phyloP scores from a whole-genome alignment of 2,888 invertebrate genomes.

The Nebria salina region DNA sequence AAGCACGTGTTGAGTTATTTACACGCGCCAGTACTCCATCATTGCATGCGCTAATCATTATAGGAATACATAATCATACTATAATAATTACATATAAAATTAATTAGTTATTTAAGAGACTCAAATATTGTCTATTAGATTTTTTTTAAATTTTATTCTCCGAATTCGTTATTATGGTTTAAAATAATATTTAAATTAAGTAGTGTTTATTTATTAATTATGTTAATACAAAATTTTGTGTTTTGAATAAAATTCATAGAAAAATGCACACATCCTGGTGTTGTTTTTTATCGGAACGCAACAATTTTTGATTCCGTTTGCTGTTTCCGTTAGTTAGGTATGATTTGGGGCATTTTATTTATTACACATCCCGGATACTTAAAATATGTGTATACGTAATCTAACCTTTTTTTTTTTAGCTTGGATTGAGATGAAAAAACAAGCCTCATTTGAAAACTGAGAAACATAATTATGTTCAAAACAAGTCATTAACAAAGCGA shows the following conservation, averaged over 20 bases:
- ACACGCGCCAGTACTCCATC: too few species aligned
- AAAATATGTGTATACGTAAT: neutral
- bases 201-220: too few species aligned
- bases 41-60: too few species aligned
- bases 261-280: neutral
- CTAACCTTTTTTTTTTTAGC: neutral
- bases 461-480: neutral
- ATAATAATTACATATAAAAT: too few species aligned
- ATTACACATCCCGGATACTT: constrained; percentile 1
- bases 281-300: constrained; percentile 1
- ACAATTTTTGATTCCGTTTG: neutral
- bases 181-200: too few species aligned
- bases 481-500: neutral
- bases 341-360: neutral
- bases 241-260: neutral
- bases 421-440: neutral
- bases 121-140: too few species aligned
- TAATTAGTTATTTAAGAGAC: too few species aligned
- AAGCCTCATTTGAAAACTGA: neutral
- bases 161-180: too few species aligned
- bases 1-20: too few species aligned
- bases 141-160: too few species aligned
- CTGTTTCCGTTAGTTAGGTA: neutral
- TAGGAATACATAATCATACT: too few species aligned
- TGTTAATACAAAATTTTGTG: neutral